Evolutionary conservation across 2,888 invertebrate species (phyloP).

Genomic region (Netelia melanura): DNA sequence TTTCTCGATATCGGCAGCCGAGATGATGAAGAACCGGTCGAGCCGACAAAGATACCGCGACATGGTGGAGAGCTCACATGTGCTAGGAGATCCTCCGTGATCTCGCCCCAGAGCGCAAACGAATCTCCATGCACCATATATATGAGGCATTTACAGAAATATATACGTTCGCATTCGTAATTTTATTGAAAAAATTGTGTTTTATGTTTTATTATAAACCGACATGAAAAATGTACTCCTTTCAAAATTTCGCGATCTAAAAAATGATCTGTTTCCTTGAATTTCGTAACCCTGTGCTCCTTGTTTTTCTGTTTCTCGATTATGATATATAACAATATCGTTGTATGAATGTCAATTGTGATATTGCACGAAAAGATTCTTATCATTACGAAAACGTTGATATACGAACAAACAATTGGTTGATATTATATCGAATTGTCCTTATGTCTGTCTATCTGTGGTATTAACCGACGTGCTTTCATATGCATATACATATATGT

Average conservation of each 20-base stretch:
- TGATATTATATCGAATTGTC: conserved; percentile 20
- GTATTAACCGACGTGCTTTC: conserved; percentile 19
- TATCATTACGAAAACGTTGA: conserved; percentile 29
- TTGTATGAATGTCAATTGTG: not conserved
- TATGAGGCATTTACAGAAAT: not conserved
- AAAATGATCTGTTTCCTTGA: not conserved
- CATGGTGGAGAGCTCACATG: conserved; percentile 76
- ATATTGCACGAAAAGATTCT: not conserved
- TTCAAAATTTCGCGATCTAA: not conserved
- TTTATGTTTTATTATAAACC: not conserved
- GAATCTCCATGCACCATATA: not conserved
- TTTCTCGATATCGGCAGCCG: conserved; percentile 77
- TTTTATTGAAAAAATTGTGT: not conserved
- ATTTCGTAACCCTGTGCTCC: not conserved
- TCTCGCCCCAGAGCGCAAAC: conserved; percentile 40
- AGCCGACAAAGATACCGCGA: conserved; percentile 83
- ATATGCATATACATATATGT: not conserved
- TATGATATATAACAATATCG: not conserved
- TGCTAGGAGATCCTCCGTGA: conserved; percentile 57
- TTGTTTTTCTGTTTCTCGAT: conserved; percentile 11
- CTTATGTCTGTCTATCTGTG: conserved; percentile 25
- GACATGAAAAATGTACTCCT: not conserved
- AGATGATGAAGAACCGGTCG: conserved; percentile 82
- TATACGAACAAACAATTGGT: conserved; percentile 61
- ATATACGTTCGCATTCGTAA: not conserved